Base-by-base conservation (phyloP, 2,113 vertebrate genomes). In the Pardalotus punctatus region DNA sequence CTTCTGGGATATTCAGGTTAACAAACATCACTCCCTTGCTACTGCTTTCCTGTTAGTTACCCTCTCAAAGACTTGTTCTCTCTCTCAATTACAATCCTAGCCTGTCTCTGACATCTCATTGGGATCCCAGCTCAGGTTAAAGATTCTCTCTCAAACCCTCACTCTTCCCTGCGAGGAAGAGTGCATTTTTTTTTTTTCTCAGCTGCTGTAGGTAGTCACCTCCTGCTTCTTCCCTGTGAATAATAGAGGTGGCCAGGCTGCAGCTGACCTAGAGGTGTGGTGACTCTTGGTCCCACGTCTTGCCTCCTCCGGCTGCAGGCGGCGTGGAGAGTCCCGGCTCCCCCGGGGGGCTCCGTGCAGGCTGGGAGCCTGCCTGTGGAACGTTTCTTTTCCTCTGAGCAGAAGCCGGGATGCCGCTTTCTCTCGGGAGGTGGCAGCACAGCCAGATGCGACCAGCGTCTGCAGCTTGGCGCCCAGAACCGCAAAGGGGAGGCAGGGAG, bases 371-470 rank as follows among this genome's bases (percentile, higher is more conserved):
- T 3, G 66, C 45, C 67, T 48, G 45, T 27, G 45, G 60, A 74
- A 81, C 11, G 15, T 25, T 60, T 84, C 84, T 38, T 42, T 62
- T 70, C 20, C 65, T 23, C 50, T 1, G 28, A 70, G 77, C n/a
- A 50, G 23, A n/a, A 86, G 60, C 60, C 8, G 8, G 51, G 61
- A 67, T 64, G 81, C 90, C 71, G 77, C 33, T 36, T 95, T 56
- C 70, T 79, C 84, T 91, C 73, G 14, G 73, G 65, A 96, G 87
- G 78, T 82, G 90, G 94, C 96, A 96, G 96, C 84, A 87, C 57
- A 91, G 77, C 51, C 92, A 91, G 93, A 95, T 22, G 33, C 1
- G 21, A 84, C 50, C 57, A 20, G n/a, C 43, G 33, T 27, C 56
- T 8, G 48, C 84, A 43, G 78, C 60, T 25, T 7, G 21, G 60